These are phyloP conservation scores for Cerceris rybyensis DNA, from an alignment of 2,888 invertebrate genomes.

Conservation along the genomic window DNA sequence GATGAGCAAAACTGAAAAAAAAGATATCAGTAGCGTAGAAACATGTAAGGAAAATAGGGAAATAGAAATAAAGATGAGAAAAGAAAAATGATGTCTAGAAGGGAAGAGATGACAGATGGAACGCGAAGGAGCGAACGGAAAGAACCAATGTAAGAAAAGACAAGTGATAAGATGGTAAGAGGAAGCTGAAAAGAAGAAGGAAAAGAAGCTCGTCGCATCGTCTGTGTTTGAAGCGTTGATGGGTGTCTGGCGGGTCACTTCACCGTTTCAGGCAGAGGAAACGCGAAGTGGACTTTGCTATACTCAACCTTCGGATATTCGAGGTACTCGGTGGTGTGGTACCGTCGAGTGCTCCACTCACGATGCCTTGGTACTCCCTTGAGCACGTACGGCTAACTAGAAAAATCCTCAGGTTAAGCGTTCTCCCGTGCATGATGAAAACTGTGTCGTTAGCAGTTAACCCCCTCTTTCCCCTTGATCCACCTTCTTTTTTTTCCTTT, in stretches of 20 bases:
- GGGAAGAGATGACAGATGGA: not conserved
- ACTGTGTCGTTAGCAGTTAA: constrained; percentile 74
- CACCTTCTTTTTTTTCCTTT: constrained; percentile 1
- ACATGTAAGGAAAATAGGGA: not conserved
- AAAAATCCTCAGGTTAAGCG: constrained; percentile 68
- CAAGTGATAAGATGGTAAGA: not conserved
- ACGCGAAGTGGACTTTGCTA: constrained; percentile 70
- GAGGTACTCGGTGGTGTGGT: constrained; percentile 55
- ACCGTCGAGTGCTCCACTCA: constrained; percentile 45
- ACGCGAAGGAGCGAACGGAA: too few relatives aligned
- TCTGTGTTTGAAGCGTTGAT: constrained; percentile 71
- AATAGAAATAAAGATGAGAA: constrained; percentile 2
- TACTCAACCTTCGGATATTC: constrained; percentile 65
- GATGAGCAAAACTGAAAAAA: constrained; percentile 2
- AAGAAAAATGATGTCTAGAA: not conserved
- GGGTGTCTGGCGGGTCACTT: constrained; percentile 78
- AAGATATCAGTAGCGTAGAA: not conserved
- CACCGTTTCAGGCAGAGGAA: constrained; percentile 75
- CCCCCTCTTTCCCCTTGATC: constrained; percentile 31
- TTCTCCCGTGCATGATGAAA: constrained; percentile 66
- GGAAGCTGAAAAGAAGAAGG: constrained; percentile 5
- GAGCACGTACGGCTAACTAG: constrained; percentile 73
- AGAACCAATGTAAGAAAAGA: not conserved
- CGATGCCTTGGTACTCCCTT: constrained; percentile 59
- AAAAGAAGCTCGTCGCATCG: constrained; percentile 34